Conservation (phyloP, 2,113 vertebrate genomes). For the Melanostigma gelatinosum region DNA sequence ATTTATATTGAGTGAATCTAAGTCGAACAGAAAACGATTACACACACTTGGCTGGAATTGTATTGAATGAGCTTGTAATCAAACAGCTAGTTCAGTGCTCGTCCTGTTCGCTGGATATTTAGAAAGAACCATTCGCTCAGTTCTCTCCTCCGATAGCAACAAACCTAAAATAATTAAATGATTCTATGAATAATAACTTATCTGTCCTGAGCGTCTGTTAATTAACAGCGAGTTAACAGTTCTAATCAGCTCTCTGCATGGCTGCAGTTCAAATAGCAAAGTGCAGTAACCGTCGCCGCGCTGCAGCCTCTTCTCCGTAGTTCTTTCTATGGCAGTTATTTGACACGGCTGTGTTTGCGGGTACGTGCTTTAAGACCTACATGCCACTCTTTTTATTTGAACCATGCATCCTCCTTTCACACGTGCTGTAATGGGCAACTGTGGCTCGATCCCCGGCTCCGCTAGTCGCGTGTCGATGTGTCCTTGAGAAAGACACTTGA, state of each 20-base stretch:
- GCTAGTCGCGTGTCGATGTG: too few relatives aligned
- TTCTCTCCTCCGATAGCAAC: background rate
- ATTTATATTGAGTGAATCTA: constrained; percentile 19
- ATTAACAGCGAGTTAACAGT: constrained; percentile 38
- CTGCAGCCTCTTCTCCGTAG: constrained; percentile 3
- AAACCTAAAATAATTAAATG: background rate
- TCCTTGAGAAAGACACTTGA: too few relatives aligned
- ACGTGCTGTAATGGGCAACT: background rate
- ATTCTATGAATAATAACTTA: background rate
- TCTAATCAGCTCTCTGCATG: constrained; percentile 40
- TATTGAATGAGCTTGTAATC: constrained; percentile 48
- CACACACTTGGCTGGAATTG: constrained; percentile 18
- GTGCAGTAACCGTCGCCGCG: constrained; percentile 9
- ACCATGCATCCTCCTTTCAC: background rate
- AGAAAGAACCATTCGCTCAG: constrained; percentile 1
- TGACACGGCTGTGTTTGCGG: constrained; percentile 1
- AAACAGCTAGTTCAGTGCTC: constrained; percentile 40
- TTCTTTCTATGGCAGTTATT: constrained; percentile 8
- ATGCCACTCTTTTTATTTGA: background rate
- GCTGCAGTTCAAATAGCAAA: constrained; percentile 15
- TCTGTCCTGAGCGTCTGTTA: constrained; percentile 42
- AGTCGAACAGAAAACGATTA: constrained; percentile 26
- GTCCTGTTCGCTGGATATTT: constrained; percentile 41
- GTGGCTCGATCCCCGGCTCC: too few relatives aligned
- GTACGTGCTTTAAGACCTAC: background rate